Base-by-base conservation (phyloP, 2,888 invertebrate species). In the Embidobia sp. region DNA sequence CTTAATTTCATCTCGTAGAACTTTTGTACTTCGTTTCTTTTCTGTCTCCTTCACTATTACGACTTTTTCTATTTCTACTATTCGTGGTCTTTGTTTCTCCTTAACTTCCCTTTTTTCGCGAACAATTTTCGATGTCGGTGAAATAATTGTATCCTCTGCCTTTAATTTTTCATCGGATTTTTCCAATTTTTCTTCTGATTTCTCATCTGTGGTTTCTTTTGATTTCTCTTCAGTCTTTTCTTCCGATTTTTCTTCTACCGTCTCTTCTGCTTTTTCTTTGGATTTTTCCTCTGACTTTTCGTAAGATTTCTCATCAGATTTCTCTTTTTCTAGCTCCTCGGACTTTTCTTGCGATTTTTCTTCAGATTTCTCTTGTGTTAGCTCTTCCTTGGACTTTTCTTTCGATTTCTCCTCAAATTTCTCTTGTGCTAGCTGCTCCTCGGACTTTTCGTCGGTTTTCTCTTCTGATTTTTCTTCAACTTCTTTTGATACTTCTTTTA, bases 61-160 rank as follows among this genome's bases (percentile, higher is more conserved):
- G n/a, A n/a, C 67, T 11, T 11, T 49, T 22, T 29, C 70, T 46
- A 74, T 80, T 18, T 61, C 79, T 44, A 59, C 66, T 49, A 73
- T 76, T 61, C 81, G 78, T 44, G 72, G 81, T 77, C 81, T 83
- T 69, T 82, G 79, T 73, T 53, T 83, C 84, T 42, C 78, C 35
- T 66, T 79, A 18, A 76, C 82, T 13, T 81, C 74, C 57, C 74
- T 46, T 3, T 67, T 59, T 80, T 86, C 83, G 37, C 85, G 86
- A 48, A 81, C 83, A 48, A 57, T 77, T 11, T 53, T 22, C 22
- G n/a, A 5, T 10, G 8, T 1, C 37, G 22, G 40, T n/a, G 31
- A 5, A 5, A 29, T 13, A 11, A 26, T 31, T 59, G 7, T 73
- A 31, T 69, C 67, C 8, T 46, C 64, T 8, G 79, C 4, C 31